Conservation (phyloP, 2,113 vertebrate genomes). For the Ptychochromis oligacanthus region DNA sequence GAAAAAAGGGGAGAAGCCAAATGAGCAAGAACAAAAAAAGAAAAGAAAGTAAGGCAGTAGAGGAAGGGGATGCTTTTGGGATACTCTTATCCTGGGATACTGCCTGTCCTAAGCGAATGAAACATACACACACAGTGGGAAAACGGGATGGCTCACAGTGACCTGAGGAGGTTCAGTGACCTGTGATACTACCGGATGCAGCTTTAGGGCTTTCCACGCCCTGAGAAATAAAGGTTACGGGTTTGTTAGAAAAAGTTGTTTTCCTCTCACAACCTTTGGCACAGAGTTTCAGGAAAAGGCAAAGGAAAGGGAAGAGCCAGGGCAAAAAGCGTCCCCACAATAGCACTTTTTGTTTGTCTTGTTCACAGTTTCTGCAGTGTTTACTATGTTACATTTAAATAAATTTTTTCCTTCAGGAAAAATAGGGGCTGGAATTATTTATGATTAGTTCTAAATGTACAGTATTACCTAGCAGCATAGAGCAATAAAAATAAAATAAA, state of each 20-base stretch:
- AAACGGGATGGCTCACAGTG: neutral
- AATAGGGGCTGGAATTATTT: neutral
- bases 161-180: neutral
- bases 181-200: neutral
- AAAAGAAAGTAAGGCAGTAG: neutral
- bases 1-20: neutral
- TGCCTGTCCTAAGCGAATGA: neutral
- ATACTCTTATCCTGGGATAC: too few species aligned
- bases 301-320: neutral
- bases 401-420: too few species aligned
- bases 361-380: neutral
- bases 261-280: neutral
- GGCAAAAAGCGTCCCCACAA: neutral
- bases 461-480: neutral
- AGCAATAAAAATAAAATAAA: neutral
- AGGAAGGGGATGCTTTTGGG: neutral
- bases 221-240: neutral
- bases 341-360: neutral
- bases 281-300: neutral
- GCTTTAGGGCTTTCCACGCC: neutral
- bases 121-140: neutral
- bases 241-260: constrained; percentile 30
- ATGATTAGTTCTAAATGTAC: neutral
- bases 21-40: neutral
- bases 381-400: neutral